phyloP scores from a whole-genome alignment of 2,888 invertebrate genomes.

The Metacarcinus magister region DNA sequence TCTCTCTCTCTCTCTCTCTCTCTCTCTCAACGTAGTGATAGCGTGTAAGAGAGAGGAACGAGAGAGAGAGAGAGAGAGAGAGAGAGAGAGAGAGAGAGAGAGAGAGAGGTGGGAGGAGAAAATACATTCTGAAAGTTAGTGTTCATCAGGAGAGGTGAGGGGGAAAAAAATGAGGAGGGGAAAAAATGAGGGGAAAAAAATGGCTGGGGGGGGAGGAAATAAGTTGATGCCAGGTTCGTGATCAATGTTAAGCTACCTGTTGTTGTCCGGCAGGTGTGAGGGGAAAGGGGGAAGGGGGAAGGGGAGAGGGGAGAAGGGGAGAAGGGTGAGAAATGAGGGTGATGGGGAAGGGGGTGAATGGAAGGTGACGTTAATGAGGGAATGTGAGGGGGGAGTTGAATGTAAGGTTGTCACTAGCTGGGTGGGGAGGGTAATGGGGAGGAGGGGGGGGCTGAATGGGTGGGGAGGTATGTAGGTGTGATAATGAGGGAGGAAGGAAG shows the following conservation, averaged over 20 bases:
- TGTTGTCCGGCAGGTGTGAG: neutral
- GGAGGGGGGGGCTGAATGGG: no score
- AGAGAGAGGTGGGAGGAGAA: neutral
- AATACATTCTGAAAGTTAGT: neutral
- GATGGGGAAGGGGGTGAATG: neutral
- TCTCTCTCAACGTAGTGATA: neutral
- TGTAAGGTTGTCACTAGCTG: no score
- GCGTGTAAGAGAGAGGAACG: neutral
- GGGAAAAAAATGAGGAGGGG: neutral
- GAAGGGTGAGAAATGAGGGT: neutral
- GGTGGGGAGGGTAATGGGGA: neutral
- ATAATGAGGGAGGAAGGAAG: neutral
- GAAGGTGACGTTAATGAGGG: no score
- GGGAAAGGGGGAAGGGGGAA: neutral
- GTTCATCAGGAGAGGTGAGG: neutral
- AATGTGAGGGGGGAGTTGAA: no score
- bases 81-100: neutral
- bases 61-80: neutral
- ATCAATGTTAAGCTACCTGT: conserved; percentile 9
- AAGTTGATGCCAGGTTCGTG: neutral
- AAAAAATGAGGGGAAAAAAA: neutral
- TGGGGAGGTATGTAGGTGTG: neutral
- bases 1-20: no score
- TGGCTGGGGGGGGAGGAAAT: neutral
- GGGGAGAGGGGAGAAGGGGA: neutral